phyloP scores from a whole-genome alignment of 2,888 invertebrate species.

The Leptopilina myrica region DNA sequence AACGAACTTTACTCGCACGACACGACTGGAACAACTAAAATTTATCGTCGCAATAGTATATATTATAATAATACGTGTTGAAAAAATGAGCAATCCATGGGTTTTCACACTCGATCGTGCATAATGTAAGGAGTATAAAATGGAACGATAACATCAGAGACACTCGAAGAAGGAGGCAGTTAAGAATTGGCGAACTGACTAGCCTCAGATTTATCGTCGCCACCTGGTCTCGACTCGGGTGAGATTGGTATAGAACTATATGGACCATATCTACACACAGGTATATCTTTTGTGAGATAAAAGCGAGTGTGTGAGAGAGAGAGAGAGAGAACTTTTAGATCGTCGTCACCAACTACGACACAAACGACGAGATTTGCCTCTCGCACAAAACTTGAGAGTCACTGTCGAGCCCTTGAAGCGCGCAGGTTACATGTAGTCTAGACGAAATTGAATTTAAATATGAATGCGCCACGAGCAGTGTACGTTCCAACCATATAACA shows the following conservation, averaged over 20 bases:
- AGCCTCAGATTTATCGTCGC: conserved; percentile 28
- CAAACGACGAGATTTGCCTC: no score
- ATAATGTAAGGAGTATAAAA: conserved; percentile 28
- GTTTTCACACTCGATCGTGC: conserved; percentile 17
- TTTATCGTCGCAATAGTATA: no score
- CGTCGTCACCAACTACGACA: background rate
- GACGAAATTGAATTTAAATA: conserved; percentile 69
- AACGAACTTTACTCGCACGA: no score
- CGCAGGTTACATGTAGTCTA: conserved; percentile 52
- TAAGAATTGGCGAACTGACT: conserved; percentile 11
- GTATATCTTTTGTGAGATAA: background rate
- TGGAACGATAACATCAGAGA: conserved; percentile 11
- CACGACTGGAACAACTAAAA: no score
- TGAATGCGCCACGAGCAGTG: conserved; percentile 58
- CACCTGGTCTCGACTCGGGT: conserved; percentile 18
- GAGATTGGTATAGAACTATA: conserved; percentile 13
- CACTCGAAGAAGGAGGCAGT: conserved; percentile 25
- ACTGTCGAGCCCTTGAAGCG: conserved; percentile 38
- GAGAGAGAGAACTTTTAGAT: background rate
- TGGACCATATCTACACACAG: background rate
- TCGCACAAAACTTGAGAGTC: conserved; percentile 35
- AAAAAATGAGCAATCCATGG: background rate
- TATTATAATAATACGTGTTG: background rate
- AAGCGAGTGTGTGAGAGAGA: background rate
- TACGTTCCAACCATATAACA: conserved; percentile 47